A percentile compares a stretch with the other conserved stretches of the same genome.
These are phyloP conservation scores for Urophycis tenuis DNA, from an alignment of 2,797 vertebrate genomes.

Conservation along the genomic window DNA sequence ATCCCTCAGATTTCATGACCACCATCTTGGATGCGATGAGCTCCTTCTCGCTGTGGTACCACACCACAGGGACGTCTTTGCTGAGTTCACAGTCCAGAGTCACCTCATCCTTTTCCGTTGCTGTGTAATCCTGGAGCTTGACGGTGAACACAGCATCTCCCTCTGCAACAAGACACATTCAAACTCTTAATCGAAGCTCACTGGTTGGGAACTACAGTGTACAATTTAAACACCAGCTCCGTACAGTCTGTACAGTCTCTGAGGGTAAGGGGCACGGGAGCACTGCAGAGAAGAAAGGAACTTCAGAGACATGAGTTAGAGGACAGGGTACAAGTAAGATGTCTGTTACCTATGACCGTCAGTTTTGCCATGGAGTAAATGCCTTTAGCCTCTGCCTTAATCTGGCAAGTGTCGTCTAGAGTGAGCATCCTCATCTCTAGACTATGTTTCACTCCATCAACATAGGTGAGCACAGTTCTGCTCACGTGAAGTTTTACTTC, in stretches of 20 bases:
- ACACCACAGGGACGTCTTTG: constrained; percentile 93
- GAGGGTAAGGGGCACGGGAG: not conserved
- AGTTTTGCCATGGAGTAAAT: constrained; percentile 80
- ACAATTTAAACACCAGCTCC: not conserved
- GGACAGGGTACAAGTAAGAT: not conserved
- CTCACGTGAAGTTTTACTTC: constrained; percentile 90
- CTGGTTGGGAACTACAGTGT: not conserved
- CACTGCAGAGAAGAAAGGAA: not conserved
- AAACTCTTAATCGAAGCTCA: not conserved
- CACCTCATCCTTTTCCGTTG: constrained; percentile 90
- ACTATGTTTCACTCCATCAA: constrained; percentile 83
- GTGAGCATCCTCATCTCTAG: constrained; percentile 88
- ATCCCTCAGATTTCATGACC: constrained; percentile 78
- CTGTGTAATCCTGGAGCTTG: constrained; percentile 91
- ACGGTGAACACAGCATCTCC: constrained; percentile 88
- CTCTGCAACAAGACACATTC: constrained; percentile 68
- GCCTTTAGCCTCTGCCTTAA: constrained; percentile 89
- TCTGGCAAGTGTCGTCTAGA: constrained; percentile 92
- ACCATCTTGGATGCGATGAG: constrained; percentile 82
- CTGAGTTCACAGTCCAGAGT: constrained; percentile 87
- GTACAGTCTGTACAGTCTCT: not conserved
- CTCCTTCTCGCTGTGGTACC: constrained; percentile 87
- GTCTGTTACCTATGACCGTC: constrained; percentile 84
- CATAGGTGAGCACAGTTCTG: constrained; percentile 80
- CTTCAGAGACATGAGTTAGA: not conserved